phyloP scores from a whole-genome alignment of 2,888 invertebrate species.

The Eretmocerus hayati region DNA sequence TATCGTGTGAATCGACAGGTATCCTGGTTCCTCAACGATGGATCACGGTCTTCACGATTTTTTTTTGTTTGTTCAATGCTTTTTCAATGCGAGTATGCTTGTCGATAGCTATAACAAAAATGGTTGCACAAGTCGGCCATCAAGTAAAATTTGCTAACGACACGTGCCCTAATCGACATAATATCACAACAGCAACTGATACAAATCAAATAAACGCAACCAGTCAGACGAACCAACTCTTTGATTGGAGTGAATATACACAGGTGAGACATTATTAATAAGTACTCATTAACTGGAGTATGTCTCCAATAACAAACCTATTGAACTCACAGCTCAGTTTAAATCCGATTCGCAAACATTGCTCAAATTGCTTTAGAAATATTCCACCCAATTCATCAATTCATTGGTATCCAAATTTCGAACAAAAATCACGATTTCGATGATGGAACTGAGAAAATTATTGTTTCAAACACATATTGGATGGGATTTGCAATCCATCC shows the following conservation, averaged over 20 bases:
- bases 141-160: slow-evolving; percentile 7
- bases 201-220: background rate
- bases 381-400: too few species aligned
- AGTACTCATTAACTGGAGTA: too few species aligned
- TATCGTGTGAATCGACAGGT: too few species aligned
- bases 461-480: too few species aligned
- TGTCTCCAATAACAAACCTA: too few species aligned
- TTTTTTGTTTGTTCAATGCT: slow-evolving; percentile 60
- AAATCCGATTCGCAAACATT: too few species aligned
- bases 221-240: background rate
- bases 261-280: slow-evolving; percentile 20
- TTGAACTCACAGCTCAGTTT: too few species aligned
- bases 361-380: too few species aligned
- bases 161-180: slow-evolving; percentile 19
- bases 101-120: slow-evolving; percentile 60
- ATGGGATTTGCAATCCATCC: background rate
- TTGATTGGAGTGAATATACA: slow-evolving; percentile 22
- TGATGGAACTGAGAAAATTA: too few species aligned
- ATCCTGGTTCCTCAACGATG: slow-evolving; percentile 17
- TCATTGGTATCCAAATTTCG: too few species aligned
- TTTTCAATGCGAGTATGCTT: slow-evolving; percentile 64
- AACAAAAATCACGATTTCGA: too few species aligned
- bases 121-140: slow-evolving; percentile 44
- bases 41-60: slow-evolving; percentile 50
- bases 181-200: background rate